Evolutionary conservation across 2,113 vertebrate species (phyloP).

Genomic region (Coptodon bakossiorum): DNA sequence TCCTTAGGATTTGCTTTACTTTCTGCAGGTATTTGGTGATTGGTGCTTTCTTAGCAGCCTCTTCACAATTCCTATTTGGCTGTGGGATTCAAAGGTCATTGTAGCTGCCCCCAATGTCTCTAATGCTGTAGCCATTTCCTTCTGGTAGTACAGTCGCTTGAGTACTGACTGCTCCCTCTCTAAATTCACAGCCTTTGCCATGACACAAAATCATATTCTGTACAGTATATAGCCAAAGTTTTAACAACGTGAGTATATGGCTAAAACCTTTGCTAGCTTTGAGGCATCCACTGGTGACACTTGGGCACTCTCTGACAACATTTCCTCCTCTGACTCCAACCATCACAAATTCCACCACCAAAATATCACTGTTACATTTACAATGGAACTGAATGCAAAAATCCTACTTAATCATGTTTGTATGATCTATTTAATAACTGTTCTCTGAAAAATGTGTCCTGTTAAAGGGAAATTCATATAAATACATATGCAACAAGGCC

Average conservation of each 20-base stretch:
- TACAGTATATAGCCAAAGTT: background rate
- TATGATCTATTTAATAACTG: background rate
- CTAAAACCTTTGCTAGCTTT: background rate
- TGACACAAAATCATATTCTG: background rate
- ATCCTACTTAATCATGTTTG: background rate
- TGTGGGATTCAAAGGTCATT: background rate
- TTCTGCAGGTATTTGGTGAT: background rate
- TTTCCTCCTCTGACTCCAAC: background rate
- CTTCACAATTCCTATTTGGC: background rate
- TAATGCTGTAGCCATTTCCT: background rate
- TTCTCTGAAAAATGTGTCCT: background rate
- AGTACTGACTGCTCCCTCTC: background rate
- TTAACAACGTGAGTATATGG: background rate
- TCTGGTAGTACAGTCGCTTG: background rate
- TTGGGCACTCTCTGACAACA: background rate
- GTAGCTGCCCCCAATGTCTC: background rate
- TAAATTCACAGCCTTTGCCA: background rate
- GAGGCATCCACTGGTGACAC: background rate
- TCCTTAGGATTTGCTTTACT: background rate
- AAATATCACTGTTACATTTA: background rate
- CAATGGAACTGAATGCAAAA: background rate
- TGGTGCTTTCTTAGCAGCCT: background rate
- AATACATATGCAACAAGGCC: background rate
- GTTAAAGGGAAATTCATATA: background rate
- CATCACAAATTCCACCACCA: background rate